Conservation (phyloP, 1,140 invertebrate genomes). For the Octopus sinensis region DNA sequence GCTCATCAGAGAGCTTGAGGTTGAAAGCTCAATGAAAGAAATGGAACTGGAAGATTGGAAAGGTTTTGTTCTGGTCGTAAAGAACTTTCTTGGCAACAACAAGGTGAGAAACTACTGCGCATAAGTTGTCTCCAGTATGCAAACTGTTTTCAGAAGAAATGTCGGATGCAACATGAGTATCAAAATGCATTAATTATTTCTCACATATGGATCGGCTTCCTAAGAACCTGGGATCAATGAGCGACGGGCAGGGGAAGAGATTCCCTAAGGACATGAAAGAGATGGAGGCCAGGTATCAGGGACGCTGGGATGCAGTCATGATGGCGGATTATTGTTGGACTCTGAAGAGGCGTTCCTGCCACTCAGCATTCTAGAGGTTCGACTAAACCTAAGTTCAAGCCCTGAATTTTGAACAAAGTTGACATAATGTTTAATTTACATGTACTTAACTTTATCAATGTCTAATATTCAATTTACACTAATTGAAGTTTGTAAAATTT, state of each 20-base stretch:
- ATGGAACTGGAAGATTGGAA: background rate
- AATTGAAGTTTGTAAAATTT: background rate
- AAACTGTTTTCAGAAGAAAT: background rate
- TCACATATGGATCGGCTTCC: background rate
- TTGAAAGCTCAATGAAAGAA: background rate
- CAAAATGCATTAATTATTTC: background rate
- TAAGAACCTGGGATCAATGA: background rate
- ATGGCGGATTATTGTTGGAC: background rate
- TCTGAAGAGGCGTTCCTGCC: background rate
- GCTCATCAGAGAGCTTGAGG: background rate
- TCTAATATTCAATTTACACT: background rate
- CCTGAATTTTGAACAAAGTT: background rate
- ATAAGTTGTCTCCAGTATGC: background rate
- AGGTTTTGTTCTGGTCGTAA: background rate
- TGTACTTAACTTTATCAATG: background rate
- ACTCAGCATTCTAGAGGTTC: background rate
- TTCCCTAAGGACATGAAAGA: background rate
- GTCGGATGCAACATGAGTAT: background rate
- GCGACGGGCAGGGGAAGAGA: background rate
- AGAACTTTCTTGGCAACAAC: slow-evolving; percentile 8
- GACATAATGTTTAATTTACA: background rate
- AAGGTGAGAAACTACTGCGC: slow-evolving; percentile 5
- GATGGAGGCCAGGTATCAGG: background rate
- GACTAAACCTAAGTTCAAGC: background rate
- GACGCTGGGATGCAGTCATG: background rate